A percentile compares a stretch with the other conserved stretches of the same genome.
phyloP scores from a whole-genome alignment of 2,797 vertebrate genomes.

The Premnoplex brunnescens region DNA sequence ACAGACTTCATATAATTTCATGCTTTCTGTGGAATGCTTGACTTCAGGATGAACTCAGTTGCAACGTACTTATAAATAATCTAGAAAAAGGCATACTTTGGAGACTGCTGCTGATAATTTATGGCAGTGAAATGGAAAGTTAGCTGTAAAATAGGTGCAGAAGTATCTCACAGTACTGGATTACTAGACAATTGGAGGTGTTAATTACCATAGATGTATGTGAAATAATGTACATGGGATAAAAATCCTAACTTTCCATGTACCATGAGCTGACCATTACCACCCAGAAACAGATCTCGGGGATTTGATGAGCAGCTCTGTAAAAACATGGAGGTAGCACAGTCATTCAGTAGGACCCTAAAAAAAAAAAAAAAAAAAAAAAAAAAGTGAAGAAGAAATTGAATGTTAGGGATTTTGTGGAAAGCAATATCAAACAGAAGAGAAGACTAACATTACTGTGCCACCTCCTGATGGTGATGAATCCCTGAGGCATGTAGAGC shows the following conservation, averaged over 20 bases:
- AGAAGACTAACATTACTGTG: not conserved
- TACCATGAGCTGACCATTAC: not conserved
- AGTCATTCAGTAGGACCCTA: not conserved
- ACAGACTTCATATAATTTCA: not conserved
- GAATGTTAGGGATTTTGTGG: not conserved
- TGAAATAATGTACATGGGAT: not conserved
- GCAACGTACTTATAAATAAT: not conserved
- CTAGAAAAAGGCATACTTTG: not conserved
- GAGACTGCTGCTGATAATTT: not conserved
- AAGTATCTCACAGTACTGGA: not conserved
- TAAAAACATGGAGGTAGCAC: not conserved
- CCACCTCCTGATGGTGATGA: not conserved
- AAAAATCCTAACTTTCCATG: not conserved
- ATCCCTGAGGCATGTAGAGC: conserved; percentile 7
- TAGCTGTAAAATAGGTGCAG: not conserved
- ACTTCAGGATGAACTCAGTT: not conserved
- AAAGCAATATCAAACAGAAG: conserved; percentile 20
- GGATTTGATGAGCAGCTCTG: not conserved
- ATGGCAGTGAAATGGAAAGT: not conserved
- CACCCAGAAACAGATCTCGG: not conserved
- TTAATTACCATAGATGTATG: not conserved
- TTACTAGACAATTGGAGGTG: not conserved
- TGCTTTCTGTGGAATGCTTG: not conserved
- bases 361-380: not conserved
- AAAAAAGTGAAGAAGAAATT: not conserved